Conservation (phyloP, 2,888 invertebrate species). For the Oscheius sp. region DNA sequence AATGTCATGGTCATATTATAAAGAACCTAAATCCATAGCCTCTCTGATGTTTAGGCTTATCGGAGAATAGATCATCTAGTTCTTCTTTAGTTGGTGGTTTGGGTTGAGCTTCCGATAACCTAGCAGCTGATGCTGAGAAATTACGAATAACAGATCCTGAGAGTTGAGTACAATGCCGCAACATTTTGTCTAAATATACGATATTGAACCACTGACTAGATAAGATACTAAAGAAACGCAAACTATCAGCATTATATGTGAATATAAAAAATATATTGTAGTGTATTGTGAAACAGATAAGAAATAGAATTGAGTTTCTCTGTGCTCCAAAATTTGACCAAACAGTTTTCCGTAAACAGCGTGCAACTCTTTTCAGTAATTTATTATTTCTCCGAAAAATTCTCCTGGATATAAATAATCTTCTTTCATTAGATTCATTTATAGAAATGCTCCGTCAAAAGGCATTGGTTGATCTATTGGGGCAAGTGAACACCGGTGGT, state of each 20-base stretch:
- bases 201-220: too few relatives aligned
- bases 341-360: background rate
- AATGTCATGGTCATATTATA: background rate
- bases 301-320: background rate
- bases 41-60: conserved; percentile 40
- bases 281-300: background rate
- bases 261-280: too few relatives aligned
- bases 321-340: background rate
- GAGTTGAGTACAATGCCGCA: conserved; percentile 41
- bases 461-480: conserved; percentile 57
- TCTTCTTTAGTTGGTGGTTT: conserved; percentile 48
- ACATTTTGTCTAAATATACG: conserved; percentile 41
- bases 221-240: too few relatives aligned
- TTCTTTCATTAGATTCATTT: background rate
- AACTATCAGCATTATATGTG: too few relatives aligned
- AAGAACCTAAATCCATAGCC: conserved; percentile 45
- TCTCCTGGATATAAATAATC: background rate
- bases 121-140: conserved; percentile 40
- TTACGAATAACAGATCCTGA: conserved; percentile 41
- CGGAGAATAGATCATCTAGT: conserved; percentile 52
- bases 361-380: background rate
- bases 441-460: conserved; percentile 57
- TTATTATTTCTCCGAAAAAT: background rate
- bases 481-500: conserved; percentile 58
- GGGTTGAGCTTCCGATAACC: conserved; percentile 38